A percentile compares a stretch with the other conserved stretches of the same genome.
Evolutionary conservation across 64 coral and sea anemone species (phyloP).

Genomic region (Montipora capricornis): DNA sequence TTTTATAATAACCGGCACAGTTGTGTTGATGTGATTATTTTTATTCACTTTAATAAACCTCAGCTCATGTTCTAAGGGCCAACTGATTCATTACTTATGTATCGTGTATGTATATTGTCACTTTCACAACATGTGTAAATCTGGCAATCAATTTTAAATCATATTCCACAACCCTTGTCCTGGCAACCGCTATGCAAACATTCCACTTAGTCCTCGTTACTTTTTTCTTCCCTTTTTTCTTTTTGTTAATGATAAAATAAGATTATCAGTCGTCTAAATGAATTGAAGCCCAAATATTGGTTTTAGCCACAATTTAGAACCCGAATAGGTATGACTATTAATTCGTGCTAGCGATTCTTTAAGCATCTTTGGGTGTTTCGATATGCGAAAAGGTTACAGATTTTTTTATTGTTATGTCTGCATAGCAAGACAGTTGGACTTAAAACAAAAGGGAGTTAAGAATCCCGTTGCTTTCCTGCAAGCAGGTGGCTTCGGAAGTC

Average conservation of each 20-base stretch:
- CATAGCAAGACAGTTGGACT: slow-evolving; percentile 19
- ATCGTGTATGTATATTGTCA: background rate
- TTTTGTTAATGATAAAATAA: background rate
- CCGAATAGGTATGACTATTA: too few species aligned
- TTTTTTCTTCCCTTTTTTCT: background rate
- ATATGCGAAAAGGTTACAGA: slow-evolving; percentile 22
- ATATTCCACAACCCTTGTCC: slow-evolving; percentile 20
- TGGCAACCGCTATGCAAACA: slow-evolving; percentile 24
- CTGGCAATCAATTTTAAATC: background rate
- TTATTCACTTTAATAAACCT: slow-evolving; percentile 21
- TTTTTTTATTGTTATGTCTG: slow-evolving; percentile 1
- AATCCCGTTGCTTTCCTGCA: background rate
- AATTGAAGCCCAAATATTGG: background rate
- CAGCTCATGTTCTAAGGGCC: background rate
- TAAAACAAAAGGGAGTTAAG: background rate
- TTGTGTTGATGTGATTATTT: slow-evolving; percentile 4
- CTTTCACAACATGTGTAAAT: slow-evolving; percentile 25
- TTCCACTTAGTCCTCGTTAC: background rate
- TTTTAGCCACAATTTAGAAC: background rate
- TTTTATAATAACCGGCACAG: background rate
- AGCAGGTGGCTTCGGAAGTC: slow-evolving; percentile 39
- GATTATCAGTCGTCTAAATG: background rate
- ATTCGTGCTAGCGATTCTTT: background rate
- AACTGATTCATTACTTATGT: slow-evolving; percentile 11
- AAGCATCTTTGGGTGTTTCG: background rate